These are phyloP conservation scores for Calcarius ornatus DNA, from an alignment of 2,113 vertebrate genomes.

Conservation along the genomic window DNA sequence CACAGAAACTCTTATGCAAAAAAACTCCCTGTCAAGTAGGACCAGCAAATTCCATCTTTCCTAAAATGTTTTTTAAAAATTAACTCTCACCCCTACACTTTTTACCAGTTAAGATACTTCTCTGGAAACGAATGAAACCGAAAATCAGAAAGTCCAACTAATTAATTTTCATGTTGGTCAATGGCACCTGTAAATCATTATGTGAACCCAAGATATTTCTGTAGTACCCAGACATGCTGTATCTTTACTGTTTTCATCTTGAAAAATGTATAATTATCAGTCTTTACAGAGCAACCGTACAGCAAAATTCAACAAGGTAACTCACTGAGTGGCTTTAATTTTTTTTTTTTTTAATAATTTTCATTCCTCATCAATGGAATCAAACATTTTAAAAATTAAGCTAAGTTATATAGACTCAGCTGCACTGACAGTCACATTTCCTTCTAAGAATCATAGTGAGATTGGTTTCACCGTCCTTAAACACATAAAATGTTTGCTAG, in stretches of 20 bases:
- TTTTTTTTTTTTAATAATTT: not conserved
- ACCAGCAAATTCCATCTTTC: not conserved
- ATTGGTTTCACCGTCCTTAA: not conserved
- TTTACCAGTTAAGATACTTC: not conserved
- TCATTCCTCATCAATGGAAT: not conserved
- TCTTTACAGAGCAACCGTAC: not conserved
- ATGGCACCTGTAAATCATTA: not conserved
- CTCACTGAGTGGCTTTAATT: not conserved
- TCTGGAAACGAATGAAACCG: not conserved
- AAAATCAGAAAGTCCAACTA: not conserved
- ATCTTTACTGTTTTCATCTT: not conserved
- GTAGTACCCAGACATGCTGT: not conserved
- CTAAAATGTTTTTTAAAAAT: not conserved
- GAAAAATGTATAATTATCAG: not conserved
- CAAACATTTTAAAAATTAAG: not conserved
- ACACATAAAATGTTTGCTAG: not conserved
- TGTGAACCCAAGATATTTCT: not conserved
- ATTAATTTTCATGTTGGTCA: not conserved
- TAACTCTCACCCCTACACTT: fast-evolving
- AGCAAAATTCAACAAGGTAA: not conserved
- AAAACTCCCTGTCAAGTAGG: not conserved
- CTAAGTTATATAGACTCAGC: not conserved
- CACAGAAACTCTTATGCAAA: not conserved
- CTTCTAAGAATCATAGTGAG: not conserved
- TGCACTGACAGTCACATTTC: not conserved